Evolutionary conservation across 2,888 invertebrate species (phyloP), one percentile per base, ranked within the genome.

Genomic region (Patella ulyssiponensis): DNA sequence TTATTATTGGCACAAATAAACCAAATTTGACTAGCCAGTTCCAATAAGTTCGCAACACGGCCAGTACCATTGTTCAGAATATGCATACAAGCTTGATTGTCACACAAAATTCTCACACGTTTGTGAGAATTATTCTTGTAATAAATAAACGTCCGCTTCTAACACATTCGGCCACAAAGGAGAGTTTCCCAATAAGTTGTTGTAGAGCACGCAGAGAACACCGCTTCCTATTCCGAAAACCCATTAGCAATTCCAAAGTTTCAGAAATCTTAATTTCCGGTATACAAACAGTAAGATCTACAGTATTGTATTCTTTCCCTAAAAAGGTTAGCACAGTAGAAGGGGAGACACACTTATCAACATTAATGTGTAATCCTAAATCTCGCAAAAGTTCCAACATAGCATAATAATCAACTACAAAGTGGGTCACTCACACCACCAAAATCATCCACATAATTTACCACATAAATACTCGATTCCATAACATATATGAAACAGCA

Each of bases 401-500:
- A 17, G 20, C 7, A 17, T 7, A 64, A 64, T 20, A 64, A 15
- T 64, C 58, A 64, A 64, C 64, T 64, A n/a, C 1, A 64, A 17
- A n/a, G n/a, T 3, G 17, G 56, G 56, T 15, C 15, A 56, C 17
- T 56, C 15, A 56, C 56, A 17, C 64, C 64, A 64, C 12, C 64
- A 64, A 64, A 64, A n/a, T 64, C 12, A 17, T 64, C 58, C n/a
- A 64, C 58, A 14, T 58, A 58, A 58, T 58, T 58, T n/a, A 58
- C 58, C 20, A 58, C 58, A 9, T n/a, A n/a, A 64, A 64, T 15
- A 64, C 58, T 20, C 58, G n/a, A 64, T 64, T n/a, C 17, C n/a
- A 64, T 20, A 64, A 20, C 1, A 64, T 64, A 20, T 14, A 20
- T 20, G 58, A n/a, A 64, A 64, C 58, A 64, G 20, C 58, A 64